phyloP scores from a whole-genome alignment of 2,888 invertebrate species.

The Leuctra nigra region DNA sequence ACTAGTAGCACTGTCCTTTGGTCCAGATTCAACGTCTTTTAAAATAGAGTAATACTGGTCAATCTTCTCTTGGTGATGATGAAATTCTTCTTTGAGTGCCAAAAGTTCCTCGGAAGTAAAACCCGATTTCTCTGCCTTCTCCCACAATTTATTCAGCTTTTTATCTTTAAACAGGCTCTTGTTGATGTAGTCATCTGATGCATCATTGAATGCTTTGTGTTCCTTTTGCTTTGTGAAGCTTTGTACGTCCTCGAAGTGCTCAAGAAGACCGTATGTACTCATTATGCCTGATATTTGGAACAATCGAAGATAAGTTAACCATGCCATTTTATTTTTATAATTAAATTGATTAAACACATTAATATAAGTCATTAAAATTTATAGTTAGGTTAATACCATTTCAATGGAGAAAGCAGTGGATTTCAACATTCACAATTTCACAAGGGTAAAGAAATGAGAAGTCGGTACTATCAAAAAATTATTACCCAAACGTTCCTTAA shows the following conservation, averaged over 20 bases:
- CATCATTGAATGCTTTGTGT: constrained; percentile 46
- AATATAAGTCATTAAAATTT: no score
- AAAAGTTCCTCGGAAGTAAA: constrained; percentile 73
- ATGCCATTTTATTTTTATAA: no score
- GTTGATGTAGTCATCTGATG: constrained; percentile 48
- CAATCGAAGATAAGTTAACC: no score
- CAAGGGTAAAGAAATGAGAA: neutral
- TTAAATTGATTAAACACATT: no score
- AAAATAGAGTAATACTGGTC: constrained; percentile 81
- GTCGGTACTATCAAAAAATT: neutral
- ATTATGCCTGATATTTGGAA: constrained; percentile 64
- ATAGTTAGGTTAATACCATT: no score
- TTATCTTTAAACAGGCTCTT: constrained; percentile 83
- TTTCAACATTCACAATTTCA: neutral
- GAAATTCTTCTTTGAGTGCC: constrained; percentile 80
- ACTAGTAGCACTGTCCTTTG: constrained; percentile 59
- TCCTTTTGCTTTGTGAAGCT: constrained; percentile 51
- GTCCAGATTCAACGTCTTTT: constrained; percentile 57
- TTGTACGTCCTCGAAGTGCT: constrained; percentile 67
- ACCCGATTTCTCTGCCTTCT: constrained; percentile 81
- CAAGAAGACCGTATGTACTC: constrained; percentile 70
- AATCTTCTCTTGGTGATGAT: constrained; percentile 87
- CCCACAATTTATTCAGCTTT: constrained; percentile 83
- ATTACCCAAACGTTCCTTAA: no score
- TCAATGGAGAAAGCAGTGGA: neutral